These are phyloP conservation scores for Rhabdomys dilectus DNA, from an alignment of 2,113 vertebrate genomes.

Conservation along the genomic window DNA sequence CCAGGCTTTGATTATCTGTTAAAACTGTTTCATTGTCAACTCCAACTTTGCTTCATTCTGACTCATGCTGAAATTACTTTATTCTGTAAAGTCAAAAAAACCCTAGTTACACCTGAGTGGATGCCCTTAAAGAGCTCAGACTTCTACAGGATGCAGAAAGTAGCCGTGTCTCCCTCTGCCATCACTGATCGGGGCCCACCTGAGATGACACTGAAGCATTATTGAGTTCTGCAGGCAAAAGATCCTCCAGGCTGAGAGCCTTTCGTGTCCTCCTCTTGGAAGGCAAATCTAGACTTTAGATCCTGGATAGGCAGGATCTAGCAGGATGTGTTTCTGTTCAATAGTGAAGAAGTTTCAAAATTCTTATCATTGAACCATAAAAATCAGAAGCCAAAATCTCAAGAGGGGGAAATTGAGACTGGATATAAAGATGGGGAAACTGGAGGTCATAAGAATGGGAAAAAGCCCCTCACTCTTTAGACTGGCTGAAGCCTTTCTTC, in stretches of 20 bases:
- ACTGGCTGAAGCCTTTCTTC: neutral
- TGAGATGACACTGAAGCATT: neutral
- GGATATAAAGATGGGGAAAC: neutral
- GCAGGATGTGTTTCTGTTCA: neutral
- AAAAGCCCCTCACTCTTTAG: neutral
- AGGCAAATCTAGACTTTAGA: neutral
- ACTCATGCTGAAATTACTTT: neutral
- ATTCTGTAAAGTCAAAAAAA: neutral
- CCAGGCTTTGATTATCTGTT: neutral
- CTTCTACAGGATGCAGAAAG: neutral
- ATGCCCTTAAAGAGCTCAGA: neutral
- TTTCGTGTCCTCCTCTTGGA: neutral
- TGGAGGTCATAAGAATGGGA: neutral
- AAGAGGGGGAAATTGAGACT: neutral
- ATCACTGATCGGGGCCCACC: too few species aligned
- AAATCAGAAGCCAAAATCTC: neutral
- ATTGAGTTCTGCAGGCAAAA: neutral
- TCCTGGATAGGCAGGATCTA: neutral
- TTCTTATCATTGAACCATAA: neutral
- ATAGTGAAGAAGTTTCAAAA: neutral
- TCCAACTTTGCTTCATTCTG: neutral
- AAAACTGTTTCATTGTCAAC: neutral
- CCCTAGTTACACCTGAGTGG: too few species aligned
- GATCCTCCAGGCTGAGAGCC: neutral
- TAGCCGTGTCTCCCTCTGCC: neutral